Evolutionary conservation across 2,888 invertebrate species (phyloP), one percentile per base, ranked within the genome.

Genomic region (Heliconius cydno): DNA sequence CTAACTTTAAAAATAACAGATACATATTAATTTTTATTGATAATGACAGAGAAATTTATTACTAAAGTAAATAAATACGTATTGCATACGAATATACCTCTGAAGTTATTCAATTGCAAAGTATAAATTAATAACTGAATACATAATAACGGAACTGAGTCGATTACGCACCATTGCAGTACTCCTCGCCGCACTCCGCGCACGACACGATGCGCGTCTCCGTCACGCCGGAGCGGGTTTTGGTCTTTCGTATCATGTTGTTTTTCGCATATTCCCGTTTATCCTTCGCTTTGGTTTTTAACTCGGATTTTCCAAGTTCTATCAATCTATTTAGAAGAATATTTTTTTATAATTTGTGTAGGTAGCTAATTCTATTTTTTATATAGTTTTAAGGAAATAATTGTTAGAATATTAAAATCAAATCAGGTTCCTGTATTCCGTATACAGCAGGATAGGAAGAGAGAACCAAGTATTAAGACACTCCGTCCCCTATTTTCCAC

Each of bases 181-280:
- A 97, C 91, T 98, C 98, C 90, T 98, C 98, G 10, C 97, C 97
- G 86, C 98, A 98, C 88, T 98, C 98, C 0, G 94, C 90, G 89
- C 98, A 98, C 77, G 97, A 96, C 77, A 97, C 95, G 57, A 97
- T 96, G 84, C 97, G 96, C 34, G 97, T 97, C 90, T 98, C 98
- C 46, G 98, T 96, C 80, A 98, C 97, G 22, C 98, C 98, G 0
- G 97, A 96, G 83, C 97, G 97, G 88, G 97, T 98, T 91, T 98
- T 98, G n/a, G 96, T 96, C 87, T 97, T 97, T 86, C 96, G 96
- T 52, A 97, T 92, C 90, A 97, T 96, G 57, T 96, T 96, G 88
- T 97, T 97, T 81, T 96, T 92, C 13, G 96, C 95, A 70, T 96
- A 95, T 82, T 96, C 96, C 78, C 97, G 95, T 87, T 97, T 97